A percentile compares a stretch with the other conserved stretches of the same genome.
Conservation (phyloP, 2,113 vertebrate species). For the Panthera tigris region DNA sequence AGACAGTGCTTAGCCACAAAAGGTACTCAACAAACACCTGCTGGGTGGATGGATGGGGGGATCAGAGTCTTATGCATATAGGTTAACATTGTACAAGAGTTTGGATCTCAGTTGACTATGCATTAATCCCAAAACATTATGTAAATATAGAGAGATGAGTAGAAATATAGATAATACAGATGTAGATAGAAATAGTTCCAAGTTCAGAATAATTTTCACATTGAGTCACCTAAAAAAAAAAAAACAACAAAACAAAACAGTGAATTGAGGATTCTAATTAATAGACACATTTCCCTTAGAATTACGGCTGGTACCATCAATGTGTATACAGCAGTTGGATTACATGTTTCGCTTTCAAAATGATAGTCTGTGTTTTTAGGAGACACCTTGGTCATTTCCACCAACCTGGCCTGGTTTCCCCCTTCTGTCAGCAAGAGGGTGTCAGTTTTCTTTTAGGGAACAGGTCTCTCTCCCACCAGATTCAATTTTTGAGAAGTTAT, state of each 20-base stretch:
- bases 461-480: neutral
- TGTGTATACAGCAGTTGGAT: neutral
- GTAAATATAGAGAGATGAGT: neutral
- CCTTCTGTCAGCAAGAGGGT: neutral
- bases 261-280: neutral
- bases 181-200: neutral
- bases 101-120: neutral
- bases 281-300: neutral
- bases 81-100: neutral
- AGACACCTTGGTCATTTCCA: neutral
- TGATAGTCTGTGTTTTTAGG: neutral
- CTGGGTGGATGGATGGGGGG: neutral
- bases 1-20: neutral
- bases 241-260: too few relatives aligned
- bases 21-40: slow-evolving; percentile 15
- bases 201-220: neutral
- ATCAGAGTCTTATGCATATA: neutral
- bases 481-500: neutral
- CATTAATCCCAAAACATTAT: neutral
- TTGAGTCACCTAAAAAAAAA: neutral
- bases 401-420: neutral
- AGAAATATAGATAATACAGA: neutral
- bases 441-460: neutral
- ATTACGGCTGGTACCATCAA: neutral
- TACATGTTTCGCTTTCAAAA: neutral